Evolutionary conservation across 2,113 vertebrate genomes (phyloP).

Genomic region (Eidolon helvum): DNA sequence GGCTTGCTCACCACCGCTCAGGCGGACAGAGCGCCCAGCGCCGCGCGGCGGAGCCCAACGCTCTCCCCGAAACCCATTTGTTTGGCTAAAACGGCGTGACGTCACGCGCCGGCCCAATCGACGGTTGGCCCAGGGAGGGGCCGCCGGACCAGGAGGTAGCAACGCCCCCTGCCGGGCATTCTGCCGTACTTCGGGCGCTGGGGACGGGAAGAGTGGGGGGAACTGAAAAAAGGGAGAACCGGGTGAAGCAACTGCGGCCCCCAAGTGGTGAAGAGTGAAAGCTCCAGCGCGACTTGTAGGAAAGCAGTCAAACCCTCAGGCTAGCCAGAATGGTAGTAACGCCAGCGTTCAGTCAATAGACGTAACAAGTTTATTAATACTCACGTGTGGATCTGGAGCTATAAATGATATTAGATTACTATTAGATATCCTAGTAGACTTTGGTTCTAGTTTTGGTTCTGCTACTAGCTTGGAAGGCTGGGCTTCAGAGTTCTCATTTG

Average conservation of each 20-base stretch:
- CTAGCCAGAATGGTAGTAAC: no score
- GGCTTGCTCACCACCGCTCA: constrained; percentile 11
- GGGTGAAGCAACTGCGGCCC: not conserved
- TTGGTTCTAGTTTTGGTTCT: not conserved
- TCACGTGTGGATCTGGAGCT: not conserved
- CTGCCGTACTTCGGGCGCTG: not conserved
- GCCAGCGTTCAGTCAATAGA: not conserved
- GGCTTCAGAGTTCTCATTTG: not conserved
- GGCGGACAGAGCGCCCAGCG: constrained; percentile 51
- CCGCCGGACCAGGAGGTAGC: not conserved
- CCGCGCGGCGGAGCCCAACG: constrained; percentile 64
- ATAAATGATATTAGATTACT: not conserved
- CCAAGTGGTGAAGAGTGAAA: not conserved
- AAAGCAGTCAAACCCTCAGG: not conserved
- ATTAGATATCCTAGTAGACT: not conserved
- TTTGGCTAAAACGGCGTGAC: constrained; percentile 75
- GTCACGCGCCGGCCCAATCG: constrained; percentile 72
- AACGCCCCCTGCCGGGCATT: constrained; percentile 41
- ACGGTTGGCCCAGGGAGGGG: constrained; percentile 64
- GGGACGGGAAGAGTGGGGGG: not conserved
- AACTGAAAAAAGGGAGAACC: not conserved
- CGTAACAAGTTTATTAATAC: not conserved
- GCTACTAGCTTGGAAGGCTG: not conserved
- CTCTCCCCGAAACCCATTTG: constrained; percentile 74
- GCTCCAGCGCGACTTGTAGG: not conserved